phyloP scores from a whole-genome alignment of 2,113 vertebrate genomes.

The Atractosteus spatula region DNA sequence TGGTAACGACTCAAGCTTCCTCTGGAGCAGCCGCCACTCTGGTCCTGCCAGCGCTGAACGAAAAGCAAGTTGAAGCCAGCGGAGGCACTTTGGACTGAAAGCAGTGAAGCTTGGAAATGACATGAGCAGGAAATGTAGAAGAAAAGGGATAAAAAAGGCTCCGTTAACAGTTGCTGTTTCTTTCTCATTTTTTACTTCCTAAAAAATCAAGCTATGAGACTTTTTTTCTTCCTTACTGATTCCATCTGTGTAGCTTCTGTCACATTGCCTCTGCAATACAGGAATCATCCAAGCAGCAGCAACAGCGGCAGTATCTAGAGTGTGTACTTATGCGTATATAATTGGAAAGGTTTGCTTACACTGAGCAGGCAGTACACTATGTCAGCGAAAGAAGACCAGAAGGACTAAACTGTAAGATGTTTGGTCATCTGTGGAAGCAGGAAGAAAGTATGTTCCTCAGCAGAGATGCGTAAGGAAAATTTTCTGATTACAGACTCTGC shows the following conservation, averaged over 20 bases:
- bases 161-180: not conserved
- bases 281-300: constrained; percentile 52
- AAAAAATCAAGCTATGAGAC: too few relatives aligned
- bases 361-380: constrained; percentile 37
- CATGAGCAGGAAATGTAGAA: not conserved
- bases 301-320: constrained; percentile 29
- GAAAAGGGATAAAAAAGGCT: not conserved
- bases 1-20: constrained; percentile 33
- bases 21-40: constrained; percentile 3
- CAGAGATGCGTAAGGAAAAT: constrained; percentile 48
- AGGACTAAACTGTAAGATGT: constrained; percentile 9
- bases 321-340: constrained; percentile 40
- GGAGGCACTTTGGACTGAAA: not conserved
- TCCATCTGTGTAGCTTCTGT: constrained; percentile 54
- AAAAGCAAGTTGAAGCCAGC: constrained; percentile 7
- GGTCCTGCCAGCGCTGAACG: constrained; percentile 1
- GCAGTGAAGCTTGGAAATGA: not conserved
- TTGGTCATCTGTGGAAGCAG: not conserved
- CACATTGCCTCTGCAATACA: constrained; percentile 50
- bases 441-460: not conserved
- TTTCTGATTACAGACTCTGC: constrained; percentile 1
- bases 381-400: constrained; percentile 12
- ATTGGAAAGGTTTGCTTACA: constrained; percentile 19
- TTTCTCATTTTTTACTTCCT: constrained; percentile 2
- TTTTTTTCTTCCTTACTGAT: constrained; percentile 27